Evolutionary conservation across 2,113 vertebrate species (phyloP).

Genomic region (Accipiter cooperii): DNA sequence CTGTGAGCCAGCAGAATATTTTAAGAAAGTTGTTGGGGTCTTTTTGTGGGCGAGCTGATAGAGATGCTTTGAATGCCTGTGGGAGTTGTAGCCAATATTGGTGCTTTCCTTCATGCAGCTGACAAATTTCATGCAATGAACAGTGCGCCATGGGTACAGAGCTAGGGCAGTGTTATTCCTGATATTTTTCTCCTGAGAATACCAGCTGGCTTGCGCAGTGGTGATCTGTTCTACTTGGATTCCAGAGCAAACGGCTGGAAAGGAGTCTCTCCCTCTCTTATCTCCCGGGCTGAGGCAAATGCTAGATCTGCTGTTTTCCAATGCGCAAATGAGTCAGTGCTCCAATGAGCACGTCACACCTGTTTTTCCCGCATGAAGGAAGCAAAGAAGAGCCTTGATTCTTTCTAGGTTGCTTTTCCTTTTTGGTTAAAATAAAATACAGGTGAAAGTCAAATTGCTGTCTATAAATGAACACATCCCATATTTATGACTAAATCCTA

Average conservation of each 20-base stretch:
- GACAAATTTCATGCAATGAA: neutral
- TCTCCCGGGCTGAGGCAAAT: neutral
- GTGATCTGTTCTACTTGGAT: neutral
- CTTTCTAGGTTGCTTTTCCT: neutral
- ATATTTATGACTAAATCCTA: neutral
- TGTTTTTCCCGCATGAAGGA: neutral
- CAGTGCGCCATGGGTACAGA: neutral
- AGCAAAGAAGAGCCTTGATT: neutral
- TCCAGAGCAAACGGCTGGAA: neutral
- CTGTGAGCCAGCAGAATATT: neutral
- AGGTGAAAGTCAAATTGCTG: neutral
- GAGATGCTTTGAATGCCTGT: neutral
- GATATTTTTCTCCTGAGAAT: neutral
- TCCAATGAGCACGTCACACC: neutral
- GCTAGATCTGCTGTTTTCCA: neutral
- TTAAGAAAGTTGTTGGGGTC: neutral
- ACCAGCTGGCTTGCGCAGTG: neutral
- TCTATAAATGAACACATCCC: neutral
- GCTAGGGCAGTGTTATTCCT: neutral
- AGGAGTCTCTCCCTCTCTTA: neutral
- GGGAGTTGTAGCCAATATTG: neutral
- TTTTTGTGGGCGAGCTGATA: too few relatives aligned
- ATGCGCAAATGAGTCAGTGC: neutral
- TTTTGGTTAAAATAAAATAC: neutral
- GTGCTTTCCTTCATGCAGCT: neutral